Evolutionary conservation across 2,888 invertebrate genomes (phyloP).

Genomic region (Tortricodes alternella): DNA sequence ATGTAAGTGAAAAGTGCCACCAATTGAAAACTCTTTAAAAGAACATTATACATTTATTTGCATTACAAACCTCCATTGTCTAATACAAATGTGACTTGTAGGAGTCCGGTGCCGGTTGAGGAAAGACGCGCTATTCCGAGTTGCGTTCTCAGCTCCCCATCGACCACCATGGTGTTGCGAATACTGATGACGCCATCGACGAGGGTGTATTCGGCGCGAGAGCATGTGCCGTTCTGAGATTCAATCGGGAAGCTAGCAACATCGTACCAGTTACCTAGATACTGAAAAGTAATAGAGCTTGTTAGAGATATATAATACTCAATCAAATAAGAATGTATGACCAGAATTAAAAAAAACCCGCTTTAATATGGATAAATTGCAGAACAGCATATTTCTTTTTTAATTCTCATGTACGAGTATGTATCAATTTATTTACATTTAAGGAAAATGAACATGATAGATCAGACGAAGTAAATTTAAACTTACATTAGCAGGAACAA

Average conservation of each 20-base stretch:
- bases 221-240: slow-evolving; percentile 17
- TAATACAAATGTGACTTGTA: neutral
- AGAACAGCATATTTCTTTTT: too few species aligned
- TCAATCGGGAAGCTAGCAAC: slow-evolving; percentile 14
- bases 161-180: slow-evolving; percentile 16
- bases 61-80: slow-evolving; percentile 19
- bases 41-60: neutral
- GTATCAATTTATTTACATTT: too few species aligned
- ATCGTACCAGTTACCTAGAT: slow-evolving; percentile 19
- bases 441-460: too few species aligned
- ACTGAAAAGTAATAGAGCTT: too few species aligned
- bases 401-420: too few species aligned
- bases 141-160: slow-evolving; percentile 7
- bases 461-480: neutral
- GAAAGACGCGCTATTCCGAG: slow-evolving; percentile 13
- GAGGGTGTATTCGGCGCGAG: slow-evolving; percentile 7
- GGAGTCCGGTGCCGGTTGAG: neutral
- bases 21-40: neutral
- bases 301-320: too few species aligned
- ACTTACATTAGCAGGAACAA: slow-evolving; percentile 21
- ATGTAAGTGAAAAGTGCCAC: too few species aligned
- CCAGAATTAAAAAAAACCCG: too few species aligned
- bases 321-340: too few species aligned
- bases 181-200: slow-evolving; percentile 14
- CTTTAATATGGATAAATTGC: too few species aligned